phyloP scores from a whole-genome alignment of 1,140 invertebrate species.

The Oryctes rhinoceros region DNA sequence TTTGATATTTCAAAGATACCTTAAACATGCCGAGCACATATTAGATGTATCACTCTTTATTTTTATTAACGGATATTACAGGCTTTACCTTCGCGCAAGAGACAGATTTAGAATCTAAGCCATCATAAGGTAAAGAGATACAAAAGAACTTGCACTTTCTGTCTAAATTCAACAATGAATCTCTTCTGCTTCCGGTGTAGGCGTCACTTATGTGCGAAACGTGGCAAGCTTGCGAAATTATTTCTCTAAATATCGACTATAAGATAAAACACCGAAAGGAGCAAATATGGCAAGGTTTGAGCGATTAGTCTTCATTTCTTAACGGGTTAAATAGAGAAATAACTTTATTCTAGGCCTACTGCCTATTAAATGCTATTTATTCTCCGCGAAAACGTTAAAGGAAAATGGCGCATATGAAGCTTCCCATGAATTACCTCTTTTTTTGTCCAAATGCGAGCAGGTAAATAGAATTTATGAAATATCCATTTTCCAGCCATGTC shows the following conservation, averaged over 20 bases:
- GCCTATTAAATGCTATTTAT: too few species aligned
- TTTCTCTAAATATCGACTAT: not conserved
- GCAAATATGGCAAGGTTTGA: not conserved
- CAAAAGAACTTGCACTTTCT: not conserved
- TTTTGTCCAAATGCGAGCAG: too few species aligned
- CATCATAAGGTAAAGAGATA: not conserved
- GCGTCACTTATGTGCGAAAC: not conserved
- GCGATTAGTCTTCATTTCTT: not conserved
- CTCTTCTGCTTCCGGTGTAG: not conserved
- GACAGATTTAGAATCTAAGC: not conserved
- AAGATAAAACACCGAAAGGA: not conserved
- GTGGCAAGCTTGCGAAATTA: not conserved
- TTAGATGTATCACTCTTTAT: constrained; percentile 2
- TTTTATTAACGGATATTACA: not conserved
- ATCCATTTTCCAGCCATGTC: too few species aligned
- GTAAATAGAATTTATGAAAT: too few species aligned
- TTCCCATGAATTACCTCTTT: too few species aligned
- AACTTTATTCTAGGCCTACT: too few species aligned
- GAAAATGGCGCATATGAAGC: too few species aligned
- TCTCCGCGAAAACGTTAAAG: too few species aligned
- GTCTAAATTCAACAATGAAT: not conserved
- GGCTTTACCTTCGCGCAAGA: not conserved
- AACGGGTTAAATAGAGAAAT: not conserved
- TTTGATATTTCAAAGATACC: not conserved
- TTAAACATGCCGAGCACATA: not conserved